Conservation (phyloP, 2,888 invertebrate species). For the Tetanocera ferruginea region DNA sequence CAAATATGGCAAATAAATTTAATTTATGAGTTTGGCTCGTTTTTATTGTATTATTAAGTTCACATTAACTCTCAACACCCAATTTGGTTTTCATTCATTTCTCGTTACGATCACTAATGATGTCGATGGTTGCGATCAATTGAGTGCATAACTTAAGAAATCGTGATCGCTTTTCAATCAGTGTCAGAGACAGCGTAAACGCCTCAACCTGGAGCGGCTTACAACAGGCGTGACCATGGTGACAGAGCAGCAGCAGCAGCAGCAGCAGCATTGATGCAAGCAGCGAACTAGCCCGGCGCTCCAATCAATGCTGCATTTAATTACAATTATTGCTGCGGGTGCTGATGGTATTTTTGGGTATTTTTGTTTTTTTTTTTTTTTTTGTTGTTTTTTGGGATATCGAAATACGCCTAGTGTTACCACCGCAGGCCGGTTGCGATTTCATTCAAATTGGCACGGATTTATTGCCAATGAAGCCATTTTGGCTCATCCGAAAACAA, state of each 20-base stretch:
- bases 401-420: background rate
- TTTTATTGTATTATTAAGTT: conserved; percentile 31
- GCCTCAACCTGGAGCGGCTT: background rate
- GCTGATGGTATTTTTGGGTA: background rate
- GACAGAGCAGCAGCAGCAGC: background rate
- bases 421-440: background rate
- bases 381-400: background rate
- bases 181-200: background rate
- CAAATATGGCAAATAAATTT: conserved; percentile 18
- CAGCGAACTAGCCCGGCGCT: background rate
- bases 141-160: background rate
- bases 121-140: background rate
- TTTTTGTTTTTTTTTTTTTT: background rate
- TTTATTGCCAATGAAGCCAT: conserved; percentile 9
- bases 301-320: conserved; percentile 19
- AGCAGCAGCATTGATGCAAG: background rate
- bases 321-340: conserved; percentile 20
- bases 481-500: conserved; percentile 5
- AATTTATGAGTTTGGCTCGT: conserved; percentile 22
- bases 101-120: background rate
- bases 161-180: conserved; percentile 32
- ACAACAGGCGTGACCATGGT: background rate
- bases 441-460: conserved; percentile 12
- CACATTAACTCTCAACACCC: conserved; percentile 36
- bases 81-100: conserved; percentile 18